Conservation (phyloP, 2,888 invertebrate genomes). For the Eurois occulta region DNA sequence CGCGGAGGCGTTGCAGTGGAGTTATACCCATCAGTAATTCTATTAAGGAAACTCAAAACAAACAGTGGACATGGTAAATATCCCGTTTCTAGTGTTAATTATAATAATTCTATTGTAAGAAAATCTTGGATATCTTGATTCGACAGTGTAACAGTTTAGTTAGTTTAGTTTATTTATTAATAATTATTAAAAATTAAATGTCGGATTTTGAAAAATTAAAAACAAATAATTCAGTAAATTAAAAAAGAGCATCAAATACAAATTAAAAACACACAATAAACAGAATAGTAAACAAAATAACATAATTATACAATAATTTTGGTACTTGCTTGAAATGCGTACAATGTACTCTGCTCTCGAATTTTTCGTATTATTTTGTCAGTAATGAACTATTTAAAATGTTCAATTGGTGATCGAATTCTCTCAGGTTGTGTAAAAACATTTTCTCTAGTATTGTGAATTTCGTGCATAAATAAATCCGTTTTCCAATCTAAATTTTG, state of each 20-base stretch:
- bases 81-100: no score
- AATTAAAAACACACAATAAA: no score
- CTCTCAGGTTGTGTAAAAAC: constrained; percentile 23
- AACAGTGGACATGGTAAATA: no score
- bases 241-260: no score
- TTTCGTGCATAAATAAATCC: constrained; percentile 1
- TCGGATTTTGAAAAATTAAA: no score
- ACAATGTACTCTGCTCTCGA: constrained; percentile 26
- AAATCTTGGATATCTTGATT: constrained; percentile 35
- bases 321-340: constrained; percentile 26
- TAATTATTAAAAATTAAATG: no score
- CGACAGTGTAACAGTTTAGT: no score
- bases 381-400: constrained; percentile 15
- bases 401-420: constrained; percentile 13
- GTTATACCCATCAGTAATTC: constrained; percentile 52
- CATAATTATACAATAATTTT: constrained; percentile 23
- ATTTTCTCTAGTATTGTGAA: constrained; percentile 27
- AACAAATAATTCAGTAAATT: no score
- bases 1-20: no score
- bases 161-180: no score
- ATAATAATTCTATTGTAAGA: constrained; percentile 37
- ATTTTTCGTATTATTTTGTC: constrained; percentile 23
- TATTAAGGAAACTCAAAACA: no score
- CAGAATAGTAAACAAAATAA: no score
- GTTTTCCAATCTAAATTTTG: background rate